A percentile compares a stretch with the other conserved stretches of the same genome.
phyloP scores from a whole-genome alignment of 2,888 invertebrate genomes.

The Sicus ferrugineus region DNA sequence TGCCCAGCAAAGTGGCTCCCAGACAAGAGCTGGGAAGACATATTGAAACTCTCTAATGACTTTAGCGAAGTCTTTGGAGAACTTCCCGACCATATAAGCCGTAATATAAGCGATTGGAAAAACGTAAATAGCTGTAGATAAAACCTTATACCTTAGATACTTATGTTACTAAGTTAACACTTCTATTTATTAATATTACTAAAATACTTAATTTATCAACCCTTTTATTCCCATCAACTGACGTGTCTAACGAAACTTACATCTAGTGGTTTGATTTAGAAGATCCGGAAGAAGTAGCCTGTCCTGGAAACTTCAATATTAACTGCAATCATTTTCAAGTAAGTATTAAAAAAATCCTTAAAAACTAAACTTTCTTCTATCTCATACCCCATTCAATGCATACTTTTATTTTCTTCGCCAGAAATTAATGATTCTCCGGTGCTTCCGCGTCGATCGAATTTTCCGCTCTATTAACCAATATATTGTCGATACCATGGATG shows the following conservation, averaged over 20 bases:
- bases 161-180: no score
- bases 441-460: conserved; percentile 89
- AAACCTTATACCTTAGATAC: no score
- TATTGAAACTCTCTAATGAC: conserved; percentile 75
- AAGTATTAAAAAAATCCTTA: conserved; percentile 42
- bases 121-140: conserved; percentile 65
- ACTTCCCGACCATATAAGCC: conserved; percentile 72
- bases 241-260: not conserved
- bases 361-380: conserved; percentile 1
- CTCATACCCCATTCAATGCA: no score
- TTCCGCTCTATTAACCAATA: conserved; percentile 86
- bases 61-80: conserved; percentile 73
- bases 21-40: conserved; percentile 82
- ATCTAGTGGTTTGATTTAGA: conserved; percentile 85
- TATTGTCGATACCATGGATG: conserved; percentile 83
- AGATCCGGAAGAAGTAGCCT: conserved; percentile 75
- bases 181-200: no score
- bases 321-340: conserved; percentile 70
- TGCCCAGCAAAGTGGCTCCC: conserved; percentile 80
- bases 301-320: conserved; percentile 77
- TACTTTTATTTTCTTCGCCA: conserved; percentile 54
- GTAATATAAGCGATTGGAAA: conserved; percentile 71
- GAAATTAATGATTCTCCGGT: conserved; percentile 82
- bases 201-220: not conserved
- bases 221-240: not conserved